phyloP scores from a whole-genome alignment of 2,888 invertebrate genomes.

The Entomobrya multifasciata region DNA sequence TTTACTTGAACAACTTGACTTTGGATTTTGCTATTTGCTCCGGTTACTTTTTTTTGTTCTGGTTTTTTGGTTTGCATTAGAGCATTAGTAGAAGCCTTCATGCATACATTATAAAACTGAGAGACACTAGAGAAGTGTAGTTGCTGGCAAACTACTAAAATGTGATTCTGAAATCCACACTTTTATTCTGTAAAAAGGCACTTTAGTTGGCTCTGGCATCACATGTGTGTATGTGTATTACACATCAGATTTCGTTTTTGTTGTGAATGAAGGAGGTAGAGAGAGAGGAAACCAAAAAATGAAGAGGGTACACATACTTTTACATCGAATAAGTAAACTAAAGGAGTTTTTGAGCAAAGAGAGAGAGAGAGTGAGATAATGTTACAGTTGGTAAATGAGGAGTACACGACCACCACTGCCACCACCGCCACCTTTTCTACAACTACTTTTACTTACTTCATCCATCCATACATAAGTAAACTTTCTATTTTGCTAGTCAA shows the following conservation, averaged over 20 bases:
- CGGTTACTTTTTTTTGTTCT: conserved; percentile 36
- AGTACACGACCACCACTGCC: conserved; percentile 7
- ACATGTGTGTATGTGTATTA: not conserved
- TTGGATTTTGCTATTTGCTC: conserved; percentile 55
- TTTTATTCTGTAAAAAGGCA: not conserved
- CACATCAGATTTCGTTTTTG: conserved; percentile 1
- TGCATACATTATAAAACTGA: conserved; percentile 24
- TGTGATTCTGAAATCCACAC: not conserved
- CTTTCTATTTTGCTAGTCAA: conserved; percentile 65
- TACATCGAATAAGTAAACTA: conserved; percentile 25
- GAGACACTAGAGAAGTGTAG: conserved; percentile 3
- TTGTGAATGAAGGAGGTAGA: conserved; percentile 38
- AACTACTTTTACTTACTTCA: not conserved
- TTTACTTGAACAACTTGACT: conserved; percentile 67
- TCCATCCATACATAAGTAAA: conserved; percentile 49
- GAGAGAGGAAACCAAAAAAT: not conserved
- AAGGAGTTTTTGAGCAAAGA: too few relatives aligned
- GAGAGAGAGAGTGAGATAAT: not conserved
- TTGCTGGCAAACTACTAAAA: not conserved
- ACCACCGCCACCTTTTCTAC: not conserved
- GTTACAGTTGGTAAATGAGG: conserved; percentile 49
- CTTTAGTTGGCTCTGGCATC: not conserved
- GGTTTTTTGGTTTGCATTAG: conserved; percentile 20
- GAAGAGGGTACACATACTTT: not conserved
- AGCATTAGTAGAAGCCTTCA: conserved; percentile 33